A percentile compares a stretch with the other conserved stretches of the same genome.
Evolutionary conservation across 2,113 vertebrate genomes (phyloP).

Genomic region (Diglossa brunneiventris): DNA sequence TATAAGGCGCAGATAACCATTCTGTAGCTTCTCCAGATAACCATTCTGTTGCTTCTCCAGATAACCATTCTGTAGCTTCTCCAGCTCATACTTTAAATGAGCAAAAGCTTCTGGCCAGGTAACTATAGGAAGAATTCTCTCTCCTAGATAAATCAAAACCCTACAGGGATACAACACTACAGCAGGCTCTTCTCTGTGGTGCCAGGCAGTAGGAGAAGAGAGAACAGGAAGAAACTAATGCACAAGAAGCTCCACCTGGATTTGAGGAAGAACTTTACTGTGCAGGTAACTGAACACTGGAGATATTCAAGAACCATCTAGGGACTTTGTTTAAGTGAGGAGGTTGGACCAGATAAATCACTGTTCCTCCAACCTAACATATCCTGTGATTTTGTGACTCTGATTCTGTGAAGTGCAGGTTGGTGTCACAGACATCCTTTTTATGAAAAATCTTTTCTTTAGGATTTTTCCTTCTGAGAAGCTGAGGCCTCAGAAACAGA

Average conservation of each 20-base stretch:
- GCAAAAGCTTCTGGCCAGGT: not conserved
- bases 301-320: not conserved
- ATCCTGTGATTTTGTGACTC: not conserved
- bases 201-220: not conserved
- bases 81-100: not conserved
- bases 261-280: not conserved
- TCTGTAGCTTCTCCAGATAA: no score
- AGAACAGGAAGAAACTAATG: not conserved
- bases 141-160: not conserved
- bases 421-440: not conserved
- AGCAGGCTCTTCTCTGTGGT: not conserved
- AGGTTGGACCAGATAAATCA: not conserved
- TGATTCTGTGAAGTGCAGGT: not conserved
- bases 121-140: not conserved
- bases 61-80: not conserved
- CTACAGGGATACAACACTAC: not conserved
- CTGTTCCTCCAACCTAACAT: not conserved
- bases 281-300: not conserved
- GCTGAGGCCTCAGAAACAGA: no score
- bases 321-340: not conserved
- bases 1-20: not conserved
- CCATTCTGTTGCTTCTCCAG: not conserved
- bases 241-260: not conserved
- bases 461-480: no score
- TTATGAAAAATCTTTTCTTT: no score